phyloP scores from a whole-genome alignment of 2,888 invertebrate species.

The Strigamia transsilvanica region DNA sequence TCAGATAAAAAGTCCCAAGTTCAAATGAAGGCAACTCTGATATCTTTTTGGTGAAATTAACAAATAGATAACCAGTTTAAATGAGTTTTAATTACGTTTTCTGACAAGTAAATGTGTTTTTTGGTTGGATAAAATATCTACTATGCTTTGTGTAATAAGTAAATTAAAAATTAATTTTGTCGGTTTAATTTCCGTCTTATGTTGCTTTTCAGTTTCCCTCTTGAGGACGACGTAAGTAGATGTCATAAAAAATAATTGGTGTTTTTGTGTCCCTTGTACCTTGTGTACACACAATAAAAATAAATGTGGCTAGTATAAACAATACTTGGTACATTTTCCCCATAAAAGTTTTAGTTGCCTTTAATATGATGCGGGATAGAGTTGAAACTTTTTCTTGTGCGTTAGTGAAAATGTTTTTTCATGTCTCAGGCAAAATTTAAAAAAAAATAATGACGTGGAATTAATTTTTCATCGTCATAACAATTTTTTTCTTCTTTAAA shows the following conservation, averaged over 20 bases:
- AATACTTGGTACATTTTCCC: neutral
- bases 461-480: neutral
- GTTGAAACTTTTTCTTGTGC: no score
- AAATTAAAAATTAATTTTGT: neutral
- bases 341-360: no score
- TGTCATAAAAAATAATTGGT: neutral
- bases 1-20: constrained; percentile 40
- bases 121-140: neutral
- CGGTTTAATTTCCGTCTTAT: neutral
- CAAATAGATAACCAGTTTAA: neutral
- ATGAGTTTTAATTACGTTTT: neutral
- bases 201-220: neutral
- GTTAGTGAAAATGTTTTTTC: no score
- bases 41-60: neutral
- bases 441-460: neutral
- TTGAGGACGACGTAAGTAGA: neutral
- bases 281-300: neutral
- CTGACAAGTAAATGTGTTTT: neutral
- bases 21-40: neutral
- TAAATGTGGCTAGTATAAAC: neutral
- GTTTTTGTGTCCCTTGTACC: neutral
- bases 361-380: no score
- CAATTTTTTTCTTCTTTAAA: neutral
- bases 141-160: neutral
- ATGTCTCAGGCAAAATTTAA: no score